A percentile compares a stretch with the other conserved stretches of the same genome.
Conservation (phyloP, 1,140 invertebrate species). For the Ceratitis capitata region DNA sequence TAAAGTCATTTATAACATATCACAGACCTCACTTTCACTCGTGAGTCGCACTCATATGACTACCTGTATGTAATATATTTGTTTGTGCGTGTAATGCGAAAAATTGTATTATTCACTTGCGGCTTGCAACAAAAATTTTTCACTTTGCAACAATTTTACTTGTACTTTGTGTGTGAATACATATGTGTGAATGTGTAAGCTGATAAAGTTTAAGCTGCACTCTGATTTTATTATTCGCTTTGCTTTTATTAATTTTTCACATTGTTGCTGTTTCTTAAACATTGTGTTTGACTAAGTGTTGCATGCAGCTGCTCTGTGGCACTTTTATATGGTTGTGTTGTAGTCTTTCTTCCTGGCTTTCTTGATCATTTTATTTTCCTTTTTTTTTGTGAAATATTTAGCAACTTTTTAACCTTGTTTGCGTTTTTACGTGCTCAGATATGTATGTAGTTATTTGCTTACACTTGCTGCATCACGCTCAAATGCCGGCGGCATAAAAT, state of each 20-base stretch:
- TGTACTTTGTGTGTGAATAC: neutral
- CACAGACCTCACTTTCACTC: neutral
- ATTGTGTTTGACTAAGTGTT: neutral
- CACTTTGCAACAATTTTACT: neutral
- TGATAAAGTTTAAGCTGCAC: neutral
- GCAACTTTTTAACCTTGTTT: neutral
- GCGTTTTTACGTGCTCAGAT: neutral
- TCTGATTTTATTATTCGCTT: neutral
- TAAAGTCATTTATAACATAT: neutral
- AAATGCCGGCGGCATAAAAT: neutral
- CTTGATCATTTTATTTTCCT: neutral
- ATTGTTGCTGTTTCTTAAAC: neutral
- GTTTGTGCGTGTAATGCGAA: neutral
- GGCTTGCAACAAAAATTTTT: neutral
- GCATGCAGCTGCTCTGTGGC: neutral
- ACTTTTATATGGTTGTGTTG: no score
- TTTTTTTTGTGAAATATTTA: neutral
- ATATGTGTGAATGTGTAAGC: neutral
- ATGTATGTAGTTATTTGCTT: neutral
- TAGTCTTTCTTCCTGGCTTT: neutral
- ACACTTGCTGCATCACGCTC: neutral
- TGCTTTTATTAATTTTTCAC: neutral
- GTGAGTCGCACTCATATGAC: neutral
- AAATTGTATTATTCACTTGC: neutral
- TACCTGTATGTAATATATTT: neutral